Conservation (phyloP, 1,140 invertebrate species). For the Hycleus cichorii region DNA sequence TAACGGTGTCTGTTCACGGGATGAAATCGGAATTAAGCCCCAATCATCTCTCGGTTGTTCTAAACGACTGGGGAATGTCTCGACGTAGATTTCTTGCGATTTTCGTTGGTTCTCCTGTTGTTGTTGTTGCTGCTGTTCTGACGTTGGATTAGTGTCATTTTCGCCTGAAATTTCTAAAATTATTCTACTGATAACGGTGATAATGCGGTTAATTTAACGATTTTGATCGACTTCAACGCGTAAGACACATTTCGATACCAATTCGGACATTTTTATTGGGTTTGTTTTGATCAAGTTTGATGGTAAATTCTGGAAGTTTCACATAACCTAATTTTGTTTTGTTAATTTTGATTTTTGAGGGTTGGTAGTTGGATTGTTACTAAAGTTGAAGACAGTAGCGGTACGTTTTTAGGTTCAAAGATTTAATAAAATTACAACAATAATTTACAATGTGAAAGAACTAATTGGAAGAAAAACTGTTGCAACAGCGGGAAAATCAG, state of each 20-base stretch:
- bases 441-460: no score
- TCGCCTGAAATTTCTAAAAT: slow-evolving; percentile 14
- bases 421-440: no score
- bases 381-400: no score
- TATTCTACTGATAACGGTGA: background rate
- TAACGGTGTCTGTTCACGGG: slow-evolving; percentile 40
- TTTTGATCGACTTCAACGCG: slow-evolving; percentile 46
- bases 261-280: slow-evolving; percentile 38
- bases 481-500: no score
- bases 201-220: slow-evolving; percentile 21
- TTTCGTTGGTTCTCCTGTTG: slow-evolving; percentile 42
- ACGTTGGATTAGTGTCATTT: slow-evolving; percentile 12
- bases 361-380: no score
- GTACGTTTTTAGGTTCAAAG: no score
- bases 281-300: no score
- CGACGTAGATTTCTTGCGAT: slow-evolving; percentile 54
- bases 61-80: slow-evolving; percentile 52
- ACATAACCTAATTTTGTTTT: no score
- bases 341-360: no score
- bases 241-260: slow-evolving; percentile 51
- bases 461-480: no score
- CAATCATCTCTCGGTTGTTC: slow-evolving; percentile 44
- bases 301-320: no score
- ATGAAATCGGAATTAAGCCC: slow-evolving; percentile 40
- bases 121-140: background rate